A percentile compares a stretch with the other conserved stretches of the same genome.
Evolutionary conservation across 2,888 invertebrate species (phyloP).

Genomic region (Xestia xanthographa): DNA sequence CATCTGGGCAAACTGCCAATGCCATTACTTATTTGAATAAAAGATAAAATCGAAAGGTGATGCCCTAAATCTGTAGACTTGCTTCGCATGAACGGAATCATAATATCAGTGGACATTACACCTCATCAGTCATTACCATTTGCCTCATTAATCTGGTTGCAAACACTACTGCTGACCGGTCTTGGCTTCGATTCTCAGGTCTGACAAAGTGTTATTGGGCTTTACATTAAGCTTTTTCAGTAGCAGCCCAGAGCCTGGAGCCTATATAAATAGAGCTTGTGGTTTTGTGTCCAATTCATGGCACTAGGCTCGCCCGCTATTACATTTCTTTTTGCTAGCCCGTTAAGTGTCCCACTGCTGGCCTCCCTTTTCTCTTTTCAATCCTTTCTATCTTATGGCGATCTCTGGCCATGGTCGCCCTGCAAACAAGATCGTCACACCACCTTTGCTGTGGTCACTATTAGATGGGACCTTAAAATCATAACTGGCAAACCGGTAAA

Average conservation of each 20-base stretch:
- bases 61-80: neutral
- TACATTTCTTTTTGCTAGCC: neutral
- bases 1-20: slow-evolving; percentile 48
- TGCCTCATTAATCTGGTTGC: neutral
- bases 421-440: no score
- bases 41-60: slow-evolving; percentile 25
- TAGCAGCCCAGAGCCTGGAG: neutral
- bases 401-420: no score
- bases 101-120: neutral
- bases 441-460: neutral
- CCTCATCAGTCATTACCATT: neutral
- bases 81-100: neutral
- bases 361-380: no score
- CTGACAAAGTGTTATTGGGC: neutral
- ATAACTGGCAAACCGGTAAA: neutral
- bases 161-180: neutral
- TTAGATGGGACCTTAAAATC: neutral
- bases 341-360: no score
- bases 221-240: neutral
- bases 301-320: neutral
- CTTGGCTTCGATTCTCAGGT: neutral
- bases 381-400: no score
- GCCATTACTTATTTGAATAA: slow-evolving; percentile 30
- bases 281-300: neutral
- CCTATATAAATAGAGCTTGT: no score